Conservation (phyloP, 2,113 vertebrate species). For the Geococcyx californianus region DNA sequence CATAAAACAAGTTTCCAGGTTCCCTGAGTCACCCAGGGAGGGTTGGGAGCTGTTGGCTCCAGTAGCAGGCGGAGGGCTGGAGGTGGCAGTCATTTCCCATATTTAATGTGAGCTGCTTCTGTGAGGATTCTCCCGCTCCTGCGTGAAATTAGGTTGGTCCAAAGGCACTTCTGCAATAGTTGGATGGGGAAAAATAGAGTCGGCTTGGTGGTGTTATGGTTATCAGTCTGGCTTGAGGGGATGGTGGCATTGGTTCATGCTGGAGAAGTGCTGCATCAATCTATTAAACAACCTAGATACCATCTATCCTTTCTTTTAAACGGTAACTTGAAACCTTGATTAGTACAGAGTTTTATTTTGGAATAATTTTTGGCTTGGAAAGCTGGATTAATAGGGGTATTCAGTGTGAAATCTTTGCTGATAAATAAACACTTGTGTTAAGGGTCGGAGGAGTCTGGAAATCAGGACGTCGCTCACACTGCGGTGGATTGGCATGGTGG, state of each 20-base stretch:
- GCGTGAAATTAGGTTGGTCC: rapidly evolving
- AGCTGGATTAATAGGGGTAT: not conserved
- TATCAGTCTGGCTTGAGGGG: rapidly evolving
- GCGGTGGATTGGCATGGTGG: rapidly evolving
- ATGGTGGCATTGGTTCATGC: not conserved
- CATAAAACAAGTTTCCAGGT: conserved; percentile 43
- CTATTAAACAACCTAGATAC: not conserved
- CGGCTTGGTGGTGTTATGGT: rapidly evolving
- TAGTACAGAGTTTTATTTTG: not conserved
- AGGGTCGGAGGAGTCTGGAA: not conserved
- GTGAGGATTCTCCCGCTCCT: not conserved
- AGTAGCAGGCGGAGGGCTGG: conserved; percentile 60
- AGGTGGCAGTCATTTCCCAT: conserved; percentile 66
- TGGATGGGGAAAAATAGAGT: rapidly evolving
- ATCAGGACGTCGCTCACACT: rapidly evolving
- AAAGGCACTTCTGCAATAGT: rapidly evolving
- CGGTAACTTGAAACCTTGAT: not conserved
- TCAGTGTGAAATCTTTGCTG: not conserved
- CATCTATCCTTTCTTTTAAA: not conserved
- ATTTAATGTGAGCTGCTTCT: not conserved
- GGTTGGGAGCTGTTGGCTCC: conserved; percentile 33
- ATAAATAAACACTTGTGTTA: not conserved
- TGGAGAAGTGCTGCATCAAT: not conserved
- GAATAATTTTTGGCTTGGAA: not conserved
- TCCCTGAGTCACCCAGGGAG: not conserved